phyloP scores from a whole-genome alignment of 2,113 vertebrate genomes.

The Tetraodon nigroviridis region DNA sequence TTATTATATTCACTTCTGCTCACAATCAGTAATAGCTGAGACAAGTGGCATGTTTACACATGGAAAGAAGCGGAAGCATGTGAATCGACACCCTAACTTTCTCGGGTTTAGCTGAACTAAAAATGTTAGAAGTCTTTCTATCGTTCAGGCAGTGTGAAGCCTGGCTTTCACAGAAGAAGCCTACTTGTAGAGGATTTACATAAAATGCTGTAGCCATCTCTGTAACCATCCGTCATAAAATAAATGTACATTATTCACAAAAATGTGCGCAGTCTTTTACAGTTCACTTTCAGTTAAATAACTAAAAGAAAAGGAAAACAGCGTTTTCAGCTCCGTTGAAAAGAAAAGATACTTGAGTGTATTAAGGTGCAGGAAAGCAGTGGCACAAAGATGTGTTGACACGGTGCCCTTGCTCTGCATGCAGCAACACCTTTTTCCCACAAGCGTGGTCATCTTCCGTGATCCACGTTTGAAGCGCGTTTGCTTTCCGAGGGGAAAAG shows the following conservation, averaged over 20 bases:
- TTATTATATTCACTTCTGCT: slow-evolving; percentile 41
- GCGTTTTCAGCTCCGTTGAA: background rate
- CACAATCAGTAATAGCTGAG: slow-evolving; percentile 47
- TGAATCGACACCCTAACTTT: slow-evolving; percentile 22
- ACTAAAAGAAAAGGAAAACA: slow-evolving; percentile 77
- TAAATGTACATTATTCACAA: slow-evolving; percentile 98
- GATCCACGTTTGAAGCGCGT: slow-evolving; percentile 13
- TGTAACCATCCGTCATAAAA: slow-evolving; percentile 46
- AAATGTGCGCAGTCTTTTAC: slow-evolving; percentile 80
- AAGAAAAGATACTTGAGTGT: slow-evolving; percentile 63
- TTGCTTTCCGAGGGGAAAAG: too few relatives aligned
- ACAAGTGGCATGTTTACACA: slow-evolving; percentile 26
- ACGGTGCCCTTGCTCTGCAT: slow-evolving; percentile 25
- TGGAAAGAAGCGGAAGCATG: slow-evolving; percentile 28
- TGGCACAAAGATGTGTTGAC: slow-evolving; percentile 32
- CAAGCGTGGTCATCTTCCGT: slow-evolving; percentile 24
- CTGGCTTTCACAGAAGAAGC: slow-evolving; percentile 26
- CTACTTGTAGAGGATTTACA: slow-evolving; percentile 30
- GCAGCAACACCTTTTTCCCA: slow-evolving; percentile 16
- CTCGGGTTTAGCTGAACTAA: slow-evolving; percentile 37
- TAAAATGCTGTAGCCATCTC: slow-evolving; percentile 25
- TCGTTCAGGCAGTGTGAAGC: slow-evolving; percentile 38
- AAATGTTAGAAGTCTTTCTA: slow-evolving; percentile 42
- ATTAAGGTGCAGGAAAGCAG: slow-evolving; percentile 77
- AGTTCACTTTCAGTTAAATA: slow-evolving; percentile 85